phyloP scores from a whole-genome alignment of 2,113 vertebrate genomes.

The Illadopsis cleaveri region DNA sequence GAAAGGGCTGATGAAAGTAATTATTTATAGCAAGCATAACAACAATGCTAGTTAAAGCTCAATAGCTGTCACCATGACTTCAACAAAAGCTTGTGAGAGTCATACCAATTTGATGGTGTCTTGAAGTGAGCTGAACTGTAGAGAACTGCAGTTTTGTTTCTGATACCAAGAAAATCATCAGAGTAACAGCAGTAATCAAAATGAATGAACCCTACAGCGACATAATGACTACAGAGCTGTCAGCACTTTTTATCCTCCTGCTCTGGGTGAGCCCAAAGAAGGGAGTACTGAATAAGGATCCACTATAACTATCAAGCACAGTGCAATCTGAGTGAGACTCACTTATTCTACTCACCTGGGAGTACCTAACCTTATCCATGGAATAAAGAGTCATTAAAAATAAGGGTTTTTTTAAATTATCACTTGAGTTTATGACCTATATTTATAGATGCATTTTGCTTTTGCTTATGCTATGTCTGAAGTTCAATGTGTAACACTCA shows the following conservation, averaged over 20 bases:
- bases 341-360: neutral
- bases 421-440: neutral
- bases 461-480: neutral
- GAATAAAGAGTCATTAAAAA: neutral
- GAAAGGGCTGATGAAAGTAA: slow-evolving; percentile 24
- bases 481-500: neutral
- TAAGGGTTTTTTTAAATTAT: neutral
- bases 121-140: slow-evolving; percentile 15
- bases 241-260: neutral
- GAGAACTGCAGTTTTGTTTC: neutral
- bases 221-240: neutral
- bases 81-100: neutral
- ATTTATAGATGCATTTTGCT: neutral
- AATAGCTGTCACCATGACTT: neutral
- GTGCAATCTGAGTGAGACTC: neutral
- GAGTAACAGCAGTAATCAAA: slow-evolving; percentile 3
- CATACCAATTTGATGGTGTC: neutral
- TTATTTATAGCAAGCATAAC: slow-evolving; percentile 58
- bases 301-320: neutral
- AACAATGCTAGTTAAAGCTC: slow-evolving; percentile 11
- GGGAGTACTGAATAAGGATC: neutral
- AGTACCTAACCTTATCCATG: neutral
- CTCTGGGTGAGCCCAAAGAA: neutral
- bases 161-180: neutral
- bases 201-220: neutral